Base-by-base conservation (phyloP, 2,888 invertebrate species). In the Meliscaeva auricollis region DNA sequence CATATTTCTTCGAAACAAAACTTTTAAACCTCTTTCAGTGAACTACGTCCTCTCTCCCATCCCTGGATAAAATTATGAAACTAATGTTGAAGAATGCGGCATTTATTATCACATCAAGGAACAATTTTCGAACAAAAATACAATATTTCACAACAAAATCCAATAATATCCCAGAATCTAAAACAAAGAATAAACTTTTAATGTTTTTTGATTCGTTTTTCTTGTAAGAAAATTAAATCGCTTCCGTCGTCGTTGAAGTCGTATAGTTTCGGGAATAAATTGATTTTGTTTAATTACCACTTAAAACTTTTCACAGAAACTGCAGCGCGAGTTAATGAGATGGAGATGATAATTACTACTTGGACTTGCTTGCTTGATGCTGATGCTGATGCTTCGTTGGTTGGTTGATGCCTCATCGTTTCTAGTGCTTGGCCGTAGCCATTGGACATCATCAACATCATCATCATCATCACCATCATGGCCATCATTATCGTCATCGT, bases 221-320 rank as follows among this genome's bases (percentile, higher is more conserved):
- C 35, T 32, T 35, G 56, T n/a, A 60, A 41, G 13, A 22, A 38
- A 38, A 38, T 60, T 41, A 41, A 60, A 20, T 60, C 60, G 11
- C 26, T 60, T 41, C 30, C 13, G 11, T 44, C 62, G 26, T 48
- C 48, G 20, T 66, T 22, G 50, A 7, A 7, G 11, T 6, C 9
- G 9, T 9, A 13, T 13, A 9, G 38, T 64, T 46, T 32, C 22
- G 17, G 32, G 30, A 35, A 50, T 66, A 38, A 66, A 66, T 66
- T 66, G 66, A 66, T 50, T 66, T 66, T 50, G 35, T 50, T 66
- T 66, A 66, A 66, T 66, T 50, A 66, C 66, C 66, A 66, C 66
- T 66, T 66, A 50, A 66, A 66, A 66, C 50, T 66, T 66, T 66
- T 35, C 35, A 32, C 66, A 48, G 50, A 48, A 66, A 22, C 20